Conservation (phyloP, 1,140 invertebrate species). For the Augochlora pura region DNA sequence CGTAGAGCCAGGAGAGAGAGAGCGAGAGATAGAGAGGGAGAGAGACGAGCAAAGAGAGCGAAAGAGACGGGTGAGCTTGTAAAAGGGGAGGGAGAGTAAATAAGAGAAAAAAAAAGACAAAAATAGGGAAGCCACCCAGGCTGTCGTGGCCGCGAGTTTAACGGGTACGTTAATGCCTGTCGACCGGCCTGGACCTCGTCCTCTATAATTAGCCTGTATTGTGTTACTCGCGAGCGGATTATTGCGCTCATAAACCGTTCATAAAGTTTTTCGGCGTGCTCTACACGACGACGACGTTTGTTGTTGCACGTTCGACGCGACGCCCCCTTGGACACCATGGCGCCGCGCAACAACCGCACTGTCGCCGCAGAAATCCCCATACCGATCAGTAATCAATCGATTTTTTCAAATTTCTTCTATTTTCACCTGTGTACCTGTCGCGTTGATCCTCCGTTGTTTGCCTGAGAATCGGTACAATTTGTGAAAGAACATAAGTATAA, state of each 20-base stretch:
- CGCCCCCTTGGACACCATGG: not conserved
- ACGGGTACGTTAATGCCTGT: slow-evolving; percentile 69
- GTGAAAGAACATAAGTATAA: too few species aligned
- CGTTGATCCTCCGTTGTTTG: too few species aligned
- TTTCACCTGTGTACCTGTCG: too few species aligned
- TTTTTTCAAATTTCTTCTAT: too few species aligned
- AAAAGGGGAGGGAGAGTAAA: slow-evolving; percentile 46
- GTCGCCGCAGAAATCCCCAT: too few species aligned
- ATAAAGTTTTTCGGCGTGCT: slow-evolving; percentile 66
- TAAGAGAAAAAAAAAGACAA: slow-evolving; percentile 74
- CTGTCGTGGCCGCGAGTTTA: slow-evolving; percentile 67
- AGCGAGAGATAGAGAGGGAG: slow-evolving; percentile 4
- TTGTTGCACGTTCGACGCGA: slow-evolving; percentile 21
- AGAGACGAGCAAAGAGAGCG: not conserved
- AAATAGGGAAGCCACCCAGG: slow-evolving; percentile 77
- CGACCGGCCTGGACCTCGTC: slow-evolving; percentile 63
- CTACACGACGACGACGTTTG: slow-evolving; percentile 28
- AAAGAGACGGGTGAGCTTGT: not conserved
- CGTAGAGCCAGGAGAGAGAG: slow-evolving; percentile 24
- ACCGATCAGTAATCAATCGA: too few species aligned
- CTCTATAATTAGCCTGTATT: slow-evolving; percentile 78
- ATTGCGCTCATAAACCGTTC: slow-evolving; percentile 73
- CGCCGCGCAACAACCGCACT: not conserved
- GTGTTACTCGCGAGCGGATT: slow-evolving; percentile 74
- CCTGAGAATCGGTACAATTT: too few species aligned